Conservation (phyloP, 2,888 invertebrate species). For the Pomacea canaliculata region DNA sequence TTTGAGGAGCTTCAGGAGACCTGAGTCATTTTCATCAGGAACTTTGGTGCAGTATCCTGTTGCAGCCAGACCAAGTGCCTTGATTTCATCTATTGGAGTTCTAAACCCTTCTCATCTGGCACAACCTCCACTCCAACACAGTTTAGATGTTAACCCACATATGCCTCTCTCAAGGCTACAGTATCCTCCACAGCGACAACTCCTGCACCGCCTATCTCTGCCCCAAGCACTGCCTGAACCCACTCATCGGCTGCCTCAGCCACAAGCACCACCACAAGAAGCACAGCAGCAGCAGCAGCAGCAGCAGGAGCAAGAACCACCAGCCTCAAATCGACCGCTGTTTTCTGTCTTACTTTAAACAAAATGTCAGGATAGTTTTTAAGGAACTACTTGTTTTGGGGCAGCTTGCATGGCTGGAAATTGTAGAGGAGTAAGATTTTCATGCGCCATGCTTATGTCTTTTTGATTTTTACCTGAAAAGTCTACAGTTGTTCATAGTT, state of each 20-base stretch:
- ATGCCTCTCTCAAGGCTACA: neutral
- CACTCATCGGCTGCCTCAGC: neutral
- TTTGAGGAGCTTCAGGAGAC: too few species aligned
- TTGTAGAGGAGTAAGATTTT: too few species aligned
- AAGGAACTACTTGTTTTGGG: too few species aligned
- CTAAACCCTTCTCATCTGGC: neutral
- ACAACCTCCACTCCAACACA: neutral
- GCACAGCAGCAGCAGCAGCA: conserved; percentile 13
- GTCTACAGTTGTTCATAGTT: too few species aligned
- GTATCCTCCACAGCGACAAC: conserved; percentile 13
- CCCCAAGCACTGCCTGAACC: neutral
- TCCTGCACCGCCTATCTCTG: neutral
- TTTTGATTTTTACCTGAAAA: too few species aligned
- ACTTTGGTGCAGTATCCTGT: too few species aligned
- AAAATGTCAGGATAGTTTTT: too few species aligned
- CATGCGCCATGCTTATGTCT: too few species aligned
- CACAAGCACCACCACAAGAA: conserved; percentile 9
- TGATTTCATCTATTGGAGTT: neutral
- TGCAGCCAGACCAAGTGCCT: too few species aligned
- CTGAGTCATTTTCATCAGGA: too few species aligned
- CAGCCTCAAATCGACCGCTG: conserved; percentile 27
- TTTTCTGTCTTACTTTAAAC: conserved; percentile 36
- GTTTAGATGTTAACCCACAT: too few species aligned
- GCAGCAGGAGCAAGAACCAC: neutral
- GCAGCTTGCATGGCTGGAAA: too few species aligned